Conservation (phyloP, 2,888 invertebrate genomes). For the Apodemia mormo region DNA sequence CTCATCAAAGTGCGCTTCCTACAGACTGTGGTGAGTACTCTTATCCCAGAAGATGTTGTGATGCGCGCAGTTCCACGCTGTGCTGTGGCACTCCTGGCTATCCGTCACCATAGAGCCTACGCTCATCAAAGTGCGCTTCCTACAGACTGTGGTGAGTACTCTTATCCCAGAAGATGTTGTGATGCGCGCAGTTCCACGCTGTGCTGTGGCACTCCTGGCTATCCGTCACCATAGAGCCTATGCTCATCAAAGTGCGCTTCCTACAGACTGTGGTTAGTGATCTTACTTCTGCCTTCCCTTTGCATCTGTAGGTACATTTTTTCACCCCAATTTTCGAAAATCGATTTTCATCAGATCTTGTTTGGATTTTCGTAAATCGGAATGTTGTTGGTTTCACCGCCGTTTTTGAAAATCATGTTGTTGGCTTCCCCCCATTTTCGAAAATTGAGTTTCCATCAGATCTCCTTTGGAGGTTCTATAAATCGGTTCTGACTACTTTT, state of each 20-base stretch:
- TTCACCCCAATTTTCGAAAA: too few relatives aligned
- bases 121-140: slow-evolving; percentile 91
- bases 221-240: slow-evolving; percentile 93
- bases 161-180: slow-evolving; percentile 86
- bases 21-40: slow-evolving; percentile 90
- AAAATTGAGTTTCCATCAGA: too few relatives aligned
- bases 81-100: slow-evolving; percentile 95
- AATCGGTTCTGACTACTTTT: too few relatives aligned
- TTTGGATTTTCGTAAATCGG: too few relatives aligned
- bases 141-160: slow-evolving; percentile 92
- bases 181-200: slow-evolving; percentile 93
- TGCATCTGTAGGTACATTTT: too few relatives aligned
- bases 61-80: slow-evolving; percentile 93
- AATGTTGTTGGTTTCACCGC: too few relatives aligned
- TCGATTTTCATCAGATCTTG: too few relatives aligned
- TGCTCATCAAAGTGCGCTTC: slow-evolving; percentile 93
- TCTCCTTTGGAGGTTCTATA: too few relatives aligned
- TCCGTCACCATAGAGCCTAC: slow-evolving; percentile 94
- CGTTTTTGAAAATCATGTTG: too few relatives aligned
- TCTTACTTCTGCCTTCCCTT: too few relatives aligned
- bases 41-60: slow-evolving; percentile 88
- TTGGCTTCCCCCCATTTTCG: too few relatives aligned
- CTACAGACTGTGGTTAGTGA: slow-evolving; percentile 95
- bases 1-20: slow-evolving; percentile 93
- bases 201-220: slow-evolving; percentile 96